Conservation (phyloP, 2,888 invertebrate species). For the Agonopterix arenella region DNA sequence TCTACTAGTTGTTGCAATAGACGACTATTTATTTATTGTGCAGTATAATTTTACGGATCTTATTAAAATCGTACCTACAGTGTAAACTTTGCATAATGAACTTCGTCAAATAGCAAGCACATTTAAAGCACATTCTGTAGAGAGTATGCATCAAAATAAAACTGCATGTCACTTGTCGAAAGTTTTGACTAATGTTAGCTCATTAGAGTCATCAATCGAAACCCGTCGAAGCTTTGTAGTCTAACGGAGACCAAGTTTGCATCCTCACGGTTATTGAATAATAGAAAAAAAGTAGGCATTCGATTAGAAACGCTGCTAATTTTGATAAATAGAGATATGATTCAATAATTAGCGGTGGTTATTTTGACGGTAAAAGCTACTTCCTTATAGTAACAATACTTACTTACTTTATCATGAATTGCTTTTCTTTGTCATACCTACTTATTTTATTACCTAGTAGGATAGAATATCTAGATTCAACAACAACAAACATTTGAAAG, state of each 20-base stretch:
- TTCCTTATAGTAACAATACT: no score
- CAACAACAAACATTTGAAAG: background rate
- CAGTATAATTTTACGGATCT: no score
- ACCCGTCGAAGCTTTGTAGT: constrained; percentile 3
- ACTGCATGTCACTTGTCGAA: constrained; percentile 8
- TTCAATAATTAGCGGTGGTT: no score
- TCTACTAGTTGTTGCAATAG: background rate
- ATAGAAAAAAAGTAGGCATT: constrained; percentile 12
- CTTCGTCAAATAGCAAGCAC: no score
- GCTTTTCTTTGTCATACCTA: no score
- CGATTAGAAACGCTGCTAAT: constrained; percentile 11
- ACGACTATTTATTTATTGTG: no score
- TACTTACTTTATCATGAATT: no score
- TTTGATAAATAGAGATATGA: constrained; percentile 14
- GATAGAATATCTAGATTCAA: background rate
- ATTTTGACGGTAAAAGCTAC: no score
- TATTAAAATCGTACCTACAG: no score
- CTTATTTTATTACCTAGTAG: no score
- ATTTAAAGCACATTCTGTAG: no score
- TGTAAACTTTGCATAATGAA: no score
- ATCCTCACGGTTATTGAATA: constrained; percentile 12
- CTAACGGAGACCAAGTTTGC: constrained; percentile 6
- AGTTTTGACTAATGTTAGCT: constrained; percentile 2
- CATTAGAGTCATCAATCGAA: constrained; percentile 8
- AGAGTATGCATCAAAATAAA: background rate